Base-by-base conservation (phyloP, 2,888 invertebrate genomes). In the Calameuta pallipes region DNA sequence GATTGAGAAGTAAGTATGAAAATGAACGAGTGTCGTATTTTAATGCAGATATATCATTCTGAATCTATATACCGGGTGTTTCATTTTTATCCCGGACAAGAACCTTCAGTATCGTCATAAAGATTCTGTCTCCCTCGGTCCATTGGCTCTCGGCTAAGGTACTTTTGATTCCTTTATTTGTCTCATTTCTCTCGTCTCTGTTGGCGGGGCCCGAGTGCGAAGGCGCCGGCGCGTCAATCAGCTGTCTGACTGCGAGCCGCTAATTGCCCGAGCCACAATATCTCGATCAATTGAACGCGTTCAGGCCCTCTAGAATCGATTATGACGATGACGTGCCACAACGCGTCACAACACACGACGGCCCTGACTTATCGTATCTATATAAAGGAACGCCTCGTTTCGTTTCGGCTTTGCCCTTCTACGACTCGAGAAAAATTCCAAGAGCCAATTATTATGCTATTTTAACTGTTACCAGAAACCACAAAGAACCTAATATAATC, bases 271-370 rank as follows among this genome's bases (percentile, higher is more conserved):
- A 77, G 74, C 79, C 78, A 73, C 78, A 78, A 86, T 88, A 86
- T 89, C 87, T 87, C 86, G 89, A 88, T 87, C 87, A 85, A 87
- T 88, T 83, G 85, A 81, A 75, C 69, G 34, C 71, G 71, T 56
- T 56, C 56, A 78, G 79, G 69, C 80, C 83, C 87, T 86, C 83
- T 87, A 84, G 87, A 89, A 89, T 89, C 89, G 89, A 89, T 89
- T 89, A 89, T 86, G 85, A 87, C 83, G 86, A 87, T 87, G 88
- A 88, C 86, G 86, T 85, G 87, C 86, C 84, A 82, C 80, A 80
- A 80, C 80, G 79, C 82, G 83, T 84, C 84, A 84, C 78, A 84
- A 85, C 82, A 83, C 71, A 56, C 56, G 56, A 33, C 74, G 74
- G 36, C 56, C 56, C 56, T 56, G 56, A 56, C 56, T 56, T 23